Percentiles rank a stretch among this genome's conserved stretches.
phyloP scores from a whole-genome alignment of 2,888 invertebrate species.

The Chymomyza amoena region DNA sequence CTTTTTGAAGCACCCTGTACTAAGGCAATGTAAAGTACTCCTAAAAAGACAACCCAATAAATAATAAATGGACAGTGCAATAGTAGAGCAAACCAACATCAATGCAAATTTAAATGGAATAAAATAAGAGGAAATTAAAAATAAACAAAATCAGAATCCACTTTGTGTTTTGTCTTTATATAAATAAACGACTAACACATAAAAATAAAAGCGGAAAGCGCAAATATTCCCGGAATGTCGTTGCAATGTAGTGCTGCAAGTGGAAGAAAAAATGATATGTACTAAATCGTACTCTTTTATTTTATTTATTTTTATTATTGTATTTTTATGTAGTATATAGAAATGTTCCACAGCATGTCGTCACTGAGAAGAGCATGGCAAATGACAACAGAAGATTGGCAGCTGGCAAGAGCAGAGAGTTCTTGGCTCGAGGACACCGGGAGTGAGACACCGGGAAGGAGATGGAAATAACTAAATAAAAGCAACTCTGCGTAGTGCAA shows the following conservation, averaged over 20 bases:
- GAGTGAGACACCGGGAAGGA: not conserved
- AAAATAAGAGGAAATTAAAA: slow-evolving; percentile 14
- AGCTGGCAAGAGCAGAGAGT: slow-evolving; percentile 40
- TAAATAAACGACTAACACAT: slow-evolving; percentile 53
- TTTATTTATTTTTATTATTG: not conserved
- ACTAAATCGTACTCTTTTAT: not conserved
- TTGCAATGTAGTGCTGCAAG: slow-evolving; percentile 22
- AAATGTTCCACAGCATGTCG: slow-evolving; percentile 33
- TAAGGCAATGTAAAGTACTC: not conserved
- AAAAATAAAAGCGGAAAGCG: slow-evolving; percentile 53
- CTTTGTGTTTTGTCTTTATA: slow-evolving; percentile 9
- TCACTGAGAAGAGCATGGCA: not conserved
- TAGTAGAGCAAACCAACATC: slow-evolving; percentile 2
- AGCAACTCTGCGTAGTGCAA: slow-evolving; percentile 42
- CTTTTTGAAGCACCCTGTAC: not conserved
- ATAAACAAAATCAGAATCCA: slow-evolving; percentile 11
- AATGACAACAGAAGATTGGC: slow-evolving; percentile 18
- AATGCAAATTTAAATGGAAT: slow-evolving; percentile 51
- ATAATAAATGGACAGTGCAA: slow-evolving; percentile 43
- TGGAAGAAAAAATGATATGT: slow-evolving; percentile 24
- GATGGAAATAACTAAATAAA: not conserved
- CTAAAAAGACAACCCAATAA: slow-evolving; percentile 18
- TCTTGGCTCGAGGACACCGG: slow-evolving; percentile 8
- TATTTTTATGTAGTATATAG: slow-evolving; percentile 11
- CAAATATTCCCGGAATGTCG: slow-evolving; percentile 46